phyloP scores from a whole-genome alignment of 1,140 invertebrate species.

The Drosophila parvula region DNA sequence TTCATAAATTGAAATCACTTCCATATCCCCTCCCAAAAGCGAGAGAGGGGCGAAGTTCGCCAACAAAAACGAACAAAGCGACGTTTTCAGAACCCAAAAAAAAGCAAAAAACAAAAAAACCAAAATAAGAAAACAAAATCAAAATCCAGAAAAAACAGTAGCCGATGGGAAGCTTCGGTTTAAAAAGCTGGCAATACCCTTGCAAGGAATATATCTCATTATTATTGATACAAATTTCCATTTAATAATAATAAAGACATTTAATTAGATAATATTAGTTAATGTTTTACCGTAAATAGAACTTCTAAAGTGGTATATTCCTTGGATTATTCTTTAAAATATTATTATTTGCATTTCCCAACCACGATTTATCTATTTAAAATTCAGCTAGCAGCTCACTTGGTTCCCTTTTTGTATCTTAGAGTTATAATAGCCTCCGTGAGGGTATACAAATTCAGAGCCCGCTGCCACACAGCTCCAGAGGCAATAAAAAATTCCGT shows the following conservation, averaged over 20 bases:
- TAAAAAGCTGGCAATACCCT: constrained; percentile 3
- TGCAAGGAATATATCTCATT: no score
- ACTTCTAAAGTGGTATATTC: no score
- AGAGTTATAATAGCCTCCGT: background rate
- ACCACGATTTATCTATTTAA: no score
- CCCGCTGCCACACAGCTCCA: background rate
- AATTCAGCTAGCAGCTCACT: no score
- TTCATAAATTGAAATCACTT: constrained; percentile 84
- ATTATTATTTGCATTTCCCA: no score
- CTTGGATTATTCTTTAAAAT: no score
- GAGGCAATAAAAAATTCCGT: constrained; percentile 79
- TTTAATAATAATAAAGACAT: background rate
- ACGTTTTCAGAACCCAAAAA: constrained; percentile 35
- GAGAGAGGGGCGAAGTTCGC: constrained; percentile 67
- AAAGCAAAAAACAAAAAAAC: constrained; percentile 6
- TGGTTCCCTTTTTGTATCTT: no score
- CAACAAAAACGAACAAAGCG: constrained; percentile 68
- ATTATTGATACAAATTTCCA: background rate
- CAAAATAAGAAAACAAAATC: constrained; percentile 12
- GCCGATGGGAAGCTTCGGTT: background rate
- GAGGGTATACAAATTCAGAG: constrained; percentile 10
- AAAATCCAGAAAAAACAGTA: constrained; percentile 7
- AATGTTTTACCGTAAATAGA: no score
- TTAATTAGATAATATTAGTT: no score
- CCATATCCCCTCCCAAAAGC: constrained; percentile 70